Conservation (phyloP, 2,888 invertebrate genomes). For the Nezara viridula region DNA sequence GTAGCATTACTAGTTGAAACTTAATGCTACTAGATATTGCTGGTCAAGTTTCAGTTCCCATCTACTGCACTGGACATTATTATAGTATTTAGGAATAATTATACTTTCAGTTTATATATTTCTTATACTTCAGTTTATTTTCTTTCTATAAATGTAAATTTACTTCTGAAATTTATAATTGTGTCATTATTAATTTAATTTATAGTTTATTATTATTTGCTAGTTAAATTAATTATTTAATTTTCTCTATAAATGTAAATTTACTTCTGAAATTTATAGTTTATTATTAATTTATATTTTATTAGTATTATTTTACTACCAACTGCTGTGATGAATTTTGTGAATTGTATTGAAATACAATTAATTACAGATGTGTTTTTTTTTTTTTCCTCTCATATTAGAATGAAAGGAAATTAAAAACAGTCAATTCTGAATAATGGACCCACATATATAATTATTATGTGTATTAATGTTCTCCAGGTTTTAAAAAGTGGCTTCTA, state of each 20-base stretch:
- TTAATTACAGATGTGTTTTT: constrained; percentile 23
- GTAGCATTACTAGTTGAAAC: neutral
- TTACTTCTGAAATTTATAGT: constrained; percentile 22
- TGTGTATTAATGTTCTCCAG: neutral
- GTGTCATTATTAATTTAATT: too few species aligned
- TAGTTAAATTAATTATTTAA: too few species aligned
- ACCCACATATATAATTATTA: neutral
- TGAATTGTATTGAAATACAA: constrained; percentile 26
- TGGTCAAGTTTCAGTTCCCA: neutral
- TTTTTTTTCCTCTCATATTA: neutral
- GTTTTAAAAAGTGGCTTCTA: constrained; percentile 11
- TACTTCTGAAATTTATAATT: constrained; percentile 16
- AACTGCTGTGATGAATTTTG: constrained; percentile 23
- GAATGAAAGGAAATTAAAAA: neutral
- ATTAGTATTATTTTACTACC: too few species aligned
- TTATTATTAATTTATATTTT: too few species aligned
- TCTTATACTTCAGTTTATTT: neutral
- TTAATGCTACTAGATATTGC: constrained; percentile 4
- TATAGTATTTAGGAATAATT: neutral
- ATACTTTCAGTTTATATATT: neutral
- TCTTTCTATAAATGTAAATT: neutral
- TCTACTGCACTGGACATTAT: constrained; percentile 20
- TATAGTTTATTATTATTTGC: too few species aligned
- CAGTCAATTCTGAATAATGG: neutral
- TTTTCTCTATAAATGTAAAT: neutral